phyloP scores from a whole-genome alignment of 2,797 vertebrate species.

The Odontamblyopus rebecca region DNA sequence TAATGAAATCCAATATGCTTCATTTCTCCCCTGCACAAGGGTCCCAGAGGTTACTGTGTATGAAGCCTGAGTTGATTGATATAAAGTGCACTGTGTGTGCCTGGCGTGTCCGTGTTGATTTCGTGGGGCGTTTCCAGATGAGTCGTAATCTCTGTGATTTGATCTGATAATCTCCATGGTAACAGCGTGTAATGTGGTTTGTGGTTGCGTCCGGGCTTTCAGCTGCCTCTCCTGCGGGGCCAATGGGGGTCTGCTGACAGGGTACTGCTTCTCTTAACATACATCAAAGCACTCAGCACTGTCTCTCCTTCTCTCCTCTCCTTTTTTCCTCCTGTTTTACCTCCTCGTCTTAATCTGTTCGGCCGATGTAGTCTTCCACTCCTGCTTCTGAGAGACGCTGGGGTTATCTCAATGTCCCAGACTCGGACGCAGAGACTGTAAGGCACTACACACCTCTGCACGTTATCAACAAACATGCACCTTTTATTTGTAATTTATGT shows the following conservation, averaged over 20 bases:
- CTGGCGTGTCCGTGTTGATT: conserved; percentile 21
- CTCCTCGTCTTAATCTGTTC: background rate
- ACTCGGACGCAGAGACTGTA: conserved; percentile 96
- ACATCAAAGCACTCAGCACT: conserved; percentile 48
- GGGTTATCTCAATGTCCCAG: conserved; percentile 91
- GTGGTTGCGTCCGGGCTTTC: conserved; percentile 26
- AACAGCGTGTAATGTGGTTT: conserved; percentile 59
- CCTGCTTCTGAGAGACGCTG: conserved; percentile 88
- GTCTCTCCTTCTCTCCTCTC: conserved; percentile 22
- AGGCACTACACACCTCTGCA: conserved; percentile 74
- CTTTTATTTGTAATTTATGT: background rate
- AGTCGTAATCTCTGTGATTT: conserved; percentile 54
- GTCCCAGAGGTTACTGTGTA: background rate
- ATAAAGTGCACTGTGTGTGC: conserved; percentile 14
- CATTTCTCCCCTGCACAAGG: background rate
- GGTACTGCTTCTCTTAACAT: conserved; percentile 44
- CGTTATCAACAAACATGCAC: background rate
- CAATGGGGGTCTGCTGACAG: conserved; percentile 30
- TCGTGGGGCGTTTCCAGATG: conserved; percentile 47
- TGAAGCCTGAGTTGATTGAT: background rate
- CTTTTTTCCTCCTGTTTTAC: conserved; percentile 18
- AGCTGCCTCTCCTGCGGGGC: conserved; percentile 35
- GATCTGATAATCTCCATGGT: conserved; percentile 71
- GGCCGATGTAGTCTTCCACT: conserved; percentile 79
- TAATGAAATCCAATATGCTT: no score